Conservation (phyloP, 2,113 vertebrate genomes). For the Myotis brandtii region DNA sequence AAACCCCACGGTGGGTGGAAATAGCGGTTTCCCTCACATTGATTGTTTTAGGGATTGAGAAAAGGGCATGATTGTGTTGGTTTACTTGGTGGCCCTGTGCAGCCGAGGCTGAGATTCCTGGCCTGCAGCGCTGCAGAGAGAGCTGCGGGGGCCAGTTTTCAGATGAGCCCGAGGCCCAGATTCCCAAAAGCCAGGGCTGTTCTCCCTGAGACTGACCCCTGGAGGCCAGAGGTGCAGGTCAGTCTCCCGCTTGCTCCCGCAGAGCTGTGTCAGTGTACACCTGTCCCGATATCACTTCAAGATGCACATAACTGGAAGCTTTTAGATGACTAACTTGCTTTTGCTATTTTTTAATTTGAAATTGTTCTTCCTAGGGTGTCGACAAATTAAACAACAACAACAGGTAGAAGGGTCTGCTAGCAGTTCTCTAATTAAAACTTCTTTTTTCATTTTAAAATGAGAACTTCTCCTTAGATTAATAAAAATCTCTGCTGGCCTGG, state of each 20-base stretch:
- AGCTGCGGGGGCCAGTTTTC: background rate
- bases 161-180: background rate
- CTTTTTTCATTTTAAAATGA: background rate
- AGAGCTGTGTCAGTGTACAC: background rate
- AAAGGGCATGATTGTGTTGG: background rate
- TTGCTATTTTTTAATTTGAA: constrained; percentile 43
- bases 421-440: background rate
- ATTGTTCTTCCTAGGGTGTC: background rate
- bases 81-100: background rate
- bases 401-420: background rate
- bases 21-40: background rate
- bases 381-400: background rate
- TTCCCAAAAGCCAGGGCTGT: background rate
- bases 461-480: background rate
- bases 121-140: background rate
- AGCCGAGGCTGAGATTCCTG: background rate
- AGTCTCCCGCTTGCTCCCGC: background rate
- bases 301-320: background rate
- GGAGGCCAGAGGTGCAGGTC: background rate
- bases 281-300: background rate
- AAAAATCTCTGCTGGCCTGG: background rate
- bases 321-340: background rate
- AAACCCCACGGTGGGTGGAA: background rate
- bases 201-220: background rate
- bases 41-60: background rate